Percentiles rank a stretch among this genome's conserved stretches.
These are phyloP conservation scores for Pseudonaja textilis DNA, from an alignment of 2,113 vertebrate species.

Conservation along the genomic window DNA sequence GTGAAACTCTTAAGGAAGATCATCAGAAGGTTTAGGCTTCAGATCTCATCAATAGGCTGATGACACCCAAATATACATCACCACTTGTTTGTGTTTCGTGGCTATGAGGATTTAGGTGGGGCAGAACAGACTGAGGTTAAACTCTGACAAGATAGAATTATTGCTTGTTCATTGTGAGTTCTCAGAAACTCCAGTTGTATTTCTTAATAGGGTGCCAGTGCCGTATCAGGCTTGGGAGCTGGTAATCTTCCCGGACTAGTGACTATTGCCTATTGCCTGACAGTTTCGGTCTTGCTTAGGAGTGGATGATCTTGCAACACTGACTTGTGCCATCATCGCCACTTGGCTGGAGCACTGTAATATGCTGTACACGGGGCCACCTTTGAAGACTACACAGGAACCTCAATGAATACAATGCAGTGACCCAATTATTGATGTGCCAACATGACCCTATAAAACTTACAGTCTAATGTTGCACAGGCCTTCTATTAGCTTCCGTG, in stretches of 20 bases:
- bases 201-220: not conserved
- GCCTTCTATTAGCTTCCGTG: not conserved
- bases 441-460: not conserved
- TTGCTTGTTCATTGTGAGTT: not conserved
- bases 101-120: not conserved
- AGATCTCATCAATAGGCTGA: not conserved
- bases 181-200: not conserved
- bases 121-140: not conserved
- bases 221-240: not conserved
- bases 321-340: not conserved
- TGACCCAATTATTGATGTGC: not conserved
- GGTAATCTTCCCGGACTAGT: not conserved
- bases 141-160: not conserved
- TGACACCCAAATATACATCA: not conserved
- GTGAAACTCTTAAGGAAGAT: not conserved
- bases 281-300: not conserved
- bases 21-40: not conserved
- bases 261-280: not conserved
- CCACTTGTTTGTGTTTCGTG: not conserved
- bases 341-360: not conserved
- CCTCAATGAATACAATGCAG: not conserved
- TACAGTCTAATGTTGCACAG: not conserved
- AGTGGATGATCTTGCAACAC: not conserved
- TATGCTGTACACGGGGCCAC: not conserved
- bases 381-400: not conserved